Conservation (phyloP, 1,140 invertebrate genomes). For the Magallana gigas region DNA sequence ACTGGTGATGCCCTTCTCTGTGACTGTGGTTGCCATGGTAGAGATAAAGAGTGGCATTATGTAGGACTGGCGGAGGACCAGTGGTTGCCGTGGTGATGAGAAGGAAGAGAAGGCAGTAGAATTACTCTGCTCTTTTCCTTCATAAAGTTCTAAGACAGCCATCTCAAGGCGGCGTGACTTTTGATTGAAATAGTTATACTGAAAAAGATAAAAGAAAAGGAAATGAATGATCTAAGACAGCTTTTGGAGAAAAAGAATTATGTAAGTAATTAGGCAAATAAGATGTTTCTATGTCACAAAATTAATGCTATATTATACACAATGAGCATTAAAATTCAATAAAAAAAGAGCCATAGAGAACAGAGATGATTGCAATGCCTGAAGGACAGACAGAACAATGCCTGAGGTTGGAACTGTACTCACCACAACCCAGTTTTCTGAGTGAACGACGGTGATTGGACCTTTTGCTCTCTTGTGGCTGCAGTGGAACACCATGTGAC, state of each 20-base stretch:
- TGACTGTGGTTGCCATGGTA: conserved; percentile 83
- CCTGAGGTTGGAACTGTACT: conserved; percentile 58
- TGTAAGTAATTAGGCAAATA: background rate
- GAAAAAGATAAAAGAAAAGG: conserved; percentile 61
- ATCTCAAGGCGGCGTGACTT: conserved; percentile 95
- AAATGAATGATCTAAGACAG: background rate
- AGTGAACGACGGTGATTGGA: conserved; percentile 94
- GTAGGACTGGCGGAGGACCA: conserved; percentile 92
- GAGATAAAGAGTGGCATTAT: conserved; percentile 91
- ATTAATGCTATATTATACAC: too few species aligned
- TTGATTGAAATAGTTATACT: conserved; percentile 96
- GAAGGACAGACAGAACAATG: background rate
- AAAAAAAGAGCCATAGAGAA: too few species aligned
- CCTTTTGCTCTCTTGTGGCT: conserved; percentile 88
- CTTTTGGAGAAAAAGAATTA: background rate
- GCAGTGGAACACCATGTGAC: conserved; percentile 81
- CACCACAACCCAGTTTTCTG: conserved; percentile 96
- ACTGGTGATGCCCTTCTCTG: conserved; percentile 94
- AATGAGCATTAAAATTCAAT: background rate
- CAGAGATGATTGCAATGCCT: too few species aligned
- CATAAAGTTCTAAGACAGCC: conserved; percentile 95
- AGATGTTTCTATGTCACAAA: too few species aligned
- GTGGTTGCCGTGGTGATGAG: conserved; percentile 84
- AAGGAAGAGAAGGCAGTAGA: conserved; percentile 85
- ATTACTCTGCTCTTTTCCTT: conserved; percentile 93